Percentiles rank a stretch among this genome's conserved stretches.
Evolutionary conservation across 2,888 invertebrate species (phyloP).

Genomic region (Pachymerium ferrugineum): DNA sequence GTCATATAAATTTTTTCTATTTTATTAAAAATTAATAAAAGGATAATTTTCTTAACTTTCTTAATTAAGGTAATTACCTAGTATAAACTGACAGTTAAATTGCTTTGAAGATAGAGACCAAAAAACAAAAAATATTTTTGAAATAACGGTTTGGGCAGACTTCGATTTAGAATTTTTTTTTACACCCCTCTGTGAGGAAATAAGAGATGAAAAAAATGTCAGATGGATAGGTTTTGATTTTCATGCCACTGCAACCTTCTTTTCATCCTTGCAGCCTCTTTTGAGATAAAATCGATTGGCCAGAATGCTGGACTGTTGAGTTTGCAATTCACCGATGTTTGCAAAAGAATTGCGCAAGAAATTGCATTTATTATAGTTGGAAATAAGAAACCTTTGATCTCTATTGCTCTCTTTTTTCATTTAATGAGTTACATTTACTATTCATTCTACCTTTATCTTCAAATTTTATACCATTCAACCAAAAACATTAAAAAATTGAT

Average conservation of each 20-base stretch:
- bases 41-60: too few species aligned
- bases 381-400: background rate
- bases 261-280: constrained; percentile 14
- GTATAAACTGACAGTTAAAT: too few species aligned
- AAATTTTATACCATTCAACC: too few species aligned
- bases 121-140: too few species aligned
- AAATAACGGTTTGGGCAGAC: too few species aligned
- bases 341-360: constrained; percentile 18
- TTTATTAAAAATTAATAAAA: too few species aligned
- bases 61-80: too few species aligned
- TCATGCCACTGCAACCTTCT: constrained; percentile 3
- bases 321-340: constrained; percentile 15
- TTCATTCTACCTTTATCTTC: background rate
- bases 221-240: constrained; percentile 21
- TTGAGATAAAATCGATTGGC: constrained; percentile 21
- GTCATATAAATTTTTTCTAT: too few species aligned
- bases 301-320: constrained; percentile 20
- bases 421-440: background rate
- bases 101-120: too few species aligned
- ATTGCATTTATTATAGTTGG: background rate
- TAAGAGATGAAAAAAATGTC: background rate
- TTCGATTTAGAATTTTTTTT: too few species aligned
- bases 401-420: background rate
- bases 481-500: too few species aligned
- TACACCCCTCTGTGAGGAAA: too few species aligned